Conservation (phyloP, 2,113 vertebrate species). For the Pteruthius melanotis region DNA sequence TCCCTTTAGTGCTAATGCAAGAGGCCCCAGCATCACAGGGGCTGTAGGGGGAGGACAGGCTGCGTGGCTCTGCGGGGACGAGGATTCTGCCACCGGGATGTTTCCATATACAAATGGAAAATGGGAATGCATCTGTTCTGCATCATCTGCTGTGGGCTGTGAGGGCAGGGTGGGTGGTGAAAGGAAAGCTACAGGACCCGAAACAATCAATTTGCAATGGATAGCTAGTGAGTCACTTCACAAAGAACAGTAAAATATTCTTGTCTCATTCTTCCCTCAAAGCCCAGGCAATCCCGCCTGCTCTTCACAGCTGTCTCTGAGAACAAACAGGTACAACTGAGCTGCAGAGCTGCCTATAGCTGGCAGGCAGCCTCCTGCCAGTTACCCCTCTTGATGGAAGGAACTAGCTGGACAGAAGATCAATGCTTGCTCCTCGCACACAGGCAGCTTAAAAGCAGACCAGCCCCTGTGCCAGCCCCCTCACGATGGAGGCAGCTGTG, state of each 20-base stretch:
- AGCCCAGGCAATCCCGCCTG: neutral
- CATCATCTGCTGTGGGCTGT: neutral
- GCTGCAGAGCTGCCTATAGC: neutral
- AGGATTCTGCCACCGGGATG: neutral
- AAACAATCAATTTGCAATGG: neutral
- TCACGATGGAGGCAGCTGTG: neutral
- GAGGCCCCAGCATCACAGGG: accelerated
- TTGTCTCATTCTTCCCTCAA: neutral
- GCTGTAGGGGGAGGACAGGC: neutral
- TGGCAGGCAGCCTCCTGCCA: neutral
- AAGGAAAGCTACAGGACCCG: neutral
- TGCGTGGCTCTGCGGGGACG: accelerated
- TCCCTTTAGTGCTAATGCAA: neutral
- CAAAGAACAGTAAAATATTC: neutral
- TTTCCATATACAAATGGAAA: neutral
- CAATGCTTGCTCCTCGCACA: neutral
- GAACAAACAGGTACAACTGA: neutral
- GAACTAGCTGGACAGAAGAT: neutral
- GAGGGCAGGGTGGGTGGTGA: neutral
- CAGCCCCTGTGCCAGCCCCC: neutral
- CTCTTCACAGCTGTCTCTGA: neutral
- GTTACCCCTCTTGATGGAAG: neutral
- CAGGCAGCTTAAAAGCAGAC: neutral
- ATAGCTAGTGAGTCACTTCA: neutral
- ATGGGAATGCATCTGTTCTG: neutral